A percentile compares a stretch with the other conserved stretches of the same genome.
These are phyloP conservation scores for Orchestes rusci DNA, from an alignment of 2,888 invertebrate species.

Conservation along the genomic window DNA sequence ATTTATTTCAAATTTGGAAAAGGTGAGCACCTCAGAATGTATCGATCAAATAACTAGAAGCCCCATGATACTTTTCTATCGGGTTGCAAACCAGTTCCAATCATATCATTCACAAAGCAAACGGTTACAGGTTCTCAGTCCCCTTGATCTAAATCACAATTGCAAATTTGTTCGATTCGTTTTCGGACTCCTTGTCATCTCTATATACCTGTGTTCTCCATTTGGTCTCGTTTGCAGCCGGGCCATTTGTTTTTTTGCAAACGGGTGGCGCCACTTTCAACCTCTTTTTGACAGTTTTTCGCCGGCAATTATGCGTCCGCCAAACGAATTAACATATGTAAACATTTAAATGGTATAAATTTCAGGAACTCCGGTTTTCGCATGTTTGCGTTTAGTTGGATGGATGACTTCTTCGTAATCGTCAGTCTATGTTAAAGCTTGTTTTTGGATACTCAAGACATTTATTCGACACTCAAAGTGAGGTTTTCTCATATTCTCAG, in stretches of 20 bases:
- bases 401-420: no score
- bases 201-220: constrained; percentile 3
- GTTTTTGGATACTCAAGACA: no score
- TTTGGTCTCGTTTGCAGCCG: not conserved
- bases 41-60: no score
- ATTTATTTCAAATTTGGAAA: no score
- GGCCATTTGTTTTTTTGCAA: constrained; percentile 9
- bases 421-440: no score
- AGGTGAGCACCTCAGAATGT: no score
- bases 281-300: constrained; percentile 19
- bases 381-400: no score
- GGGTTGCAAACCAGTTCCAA: no score
- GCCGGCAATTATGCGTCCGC: constrained; percentile 19
- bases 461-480: no score
- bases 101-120: constrained; percentile 8
- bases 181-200: not conserved
- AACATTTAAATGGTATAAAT: constrained; percentile 7
- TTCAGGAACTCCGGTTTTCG: not conserved
- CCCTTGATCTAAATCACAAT: constrained; percentile 5
- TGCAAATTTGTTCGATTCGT: constrained; percentile 6
- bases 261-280: constrained; percentile 16
- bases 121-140: not conserved
- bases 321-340: constrained; percentile 14
- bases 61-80: no score
- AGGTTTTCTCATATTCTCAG: no score